Base-by-base conservation (phyloP, 1,140 invertebrate species). In the Macrosteles quadrilineatus region DNA sequence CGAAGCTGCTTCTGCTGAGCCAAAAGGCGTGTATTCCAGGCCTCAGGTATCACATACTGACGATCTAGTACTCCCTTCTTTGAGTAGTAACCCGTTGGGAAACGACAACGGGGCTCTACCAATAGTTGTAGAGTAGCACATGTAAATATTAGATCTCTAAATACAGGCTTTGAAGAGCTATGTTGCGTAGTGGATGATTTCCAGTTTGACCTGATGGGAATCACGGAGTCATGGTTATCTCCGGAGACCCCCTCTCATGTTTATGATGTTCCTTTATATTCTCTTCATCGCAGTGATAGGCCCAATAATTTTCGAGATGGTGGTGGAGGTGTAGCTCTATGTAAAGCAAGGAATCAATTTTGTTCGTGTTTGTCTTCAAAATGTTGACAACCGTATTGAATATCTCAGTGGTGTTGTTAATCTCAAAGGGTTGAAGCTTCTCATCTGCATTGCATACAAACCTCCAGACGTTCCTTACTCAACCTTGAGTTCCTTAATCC, bases 381-480 rank as follows among this genome's bases (percentile, higher is more conserved):
- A 21, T 50, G 47, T 50, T 50, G 14, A 50, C 21, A 21, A 50
- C n/a, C 47, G n/a, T 19, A 50, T 6, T 21, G 3, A 50, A 19
- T 4, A 50, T 21, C 4, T 50, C n/a, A 11, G 47, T 21, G 47
- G 21, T 4, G 21, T 21, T 11, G 47, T n/a, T 4, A 50, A 50
- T 50, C 47, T 50, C n/a, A 50, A 21, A 50, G 6, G 21, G 3
- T 50, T 50, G n/a, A 50, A 50, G 47, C 47, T 50, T 4, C 47
- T 50, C n/a, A n/a, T 50, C 47, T 50, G 47, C n/a, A 50, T 50
- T 50, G 47, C 47, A 19, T 50, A 50, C n/a, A 50, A n/a, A 21
- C 47, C 14, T 9, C 47, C 47, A 4, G n/a, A 50, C n/a, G 47
- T n/a, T n/a, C 21, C 21, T 11, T 50, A 50, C n/a, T 50, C 47